phyloP scores from a whole-genome alignment of 92 coral and sea anemone species.

The Heliopora coerulea region DNA sequence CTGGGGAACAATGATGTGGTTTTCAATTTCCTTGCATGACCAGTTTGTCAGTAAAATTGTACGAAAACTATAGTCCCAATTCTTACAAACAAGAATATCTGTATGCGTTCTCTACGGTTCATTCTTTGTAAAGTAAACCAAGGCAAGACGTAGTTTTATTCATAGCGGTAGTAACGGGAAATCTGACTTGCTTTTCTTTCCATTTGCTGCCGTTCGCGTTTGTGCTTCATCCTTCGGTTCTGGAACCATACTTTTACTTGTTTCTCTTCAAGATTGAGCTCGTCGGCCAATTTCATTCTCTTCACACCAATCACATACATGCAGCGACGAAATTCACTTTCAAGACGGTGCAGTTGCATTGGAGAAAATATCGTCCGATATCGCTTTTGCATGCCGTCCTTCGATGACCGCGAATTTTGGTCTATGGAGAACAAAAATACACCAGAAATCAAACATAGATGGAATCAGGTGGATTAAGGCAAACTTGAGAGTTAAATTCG shows the following conservation, averaged over 20 bases:
- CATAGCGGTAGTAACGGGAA: not conserved
- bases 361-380: constrained; percentile 97
- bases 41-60: too few relatives aligned
- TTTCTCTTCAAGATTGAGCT: constrained; percentile 76
- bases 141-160: not conserved
- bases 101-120: too few relatives aligned
- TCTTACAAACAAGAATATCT: too few relatives aligned
- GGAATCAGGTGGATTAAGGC: too few relatives aligned
- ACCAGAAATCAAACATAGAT: too few relatives aligned
- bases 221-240: constrained; percentile 92
- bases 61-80: too few relatives aligned
- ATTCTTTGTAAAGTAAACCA: too few relatives aligned
- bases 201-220: constrained; percentile 57
- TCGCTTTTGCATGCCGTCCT: constrained; percentile 57
- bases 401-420: not conserved
- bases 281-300: constrained; percentile 88
- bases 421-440: not conserved
- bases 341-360: constrained; percentile 87
- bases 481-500: too few relatives aligned
- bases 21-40: too few relatives aligned
- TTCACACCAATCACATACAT: constrained; percentile 96
- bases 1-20: too few relatives aligned
- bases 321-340: constrained; percentile 82
- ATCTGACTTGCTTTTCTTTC: not conserved
- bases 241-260: constrained; percentile 99